These are phyloP conservation scores for Orientallactaga sibirica DNA, from an alignment of 2,797 vertebrate genomes.

Conservation along the genomic window DNA sequence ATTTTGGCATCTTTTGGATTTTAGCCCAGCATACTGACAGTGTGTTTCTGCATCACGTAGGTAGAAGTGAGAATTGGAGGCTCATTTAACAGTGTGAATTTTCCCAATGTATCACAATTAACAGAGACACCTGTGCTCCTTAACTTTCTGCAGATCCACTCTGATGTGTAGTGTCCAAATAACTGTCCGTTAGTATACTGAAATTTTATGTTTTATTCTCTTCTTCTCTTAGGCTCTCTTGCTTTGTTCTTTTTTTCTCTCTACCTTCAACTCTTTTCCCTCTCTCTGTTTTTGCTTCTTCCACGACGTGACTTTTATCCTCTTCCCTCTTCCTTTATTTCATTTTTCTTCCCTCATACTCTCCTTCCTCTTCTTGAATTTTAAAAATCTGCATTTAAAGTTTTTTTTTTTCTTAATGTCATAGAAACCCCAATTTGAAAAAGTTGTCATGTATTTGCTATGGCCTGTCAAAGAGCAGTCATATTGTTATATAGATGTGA, in stretches of 20 bases:
- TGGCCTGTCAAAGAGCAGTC: background rate
- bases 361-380: background rate
- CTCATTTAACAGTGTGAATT: conserved; percentile 89
- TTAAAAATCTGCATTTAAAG: conserved; percentile 20
- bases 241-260: background rate
- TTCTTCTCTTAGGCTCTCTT: background rate
- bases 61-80: conserved; percentile 88
- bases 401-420: background rate
- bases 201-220: conserved; percentile 64
- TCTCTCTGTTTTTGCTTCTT: background rate
- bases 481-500: background rate
- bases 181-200: conserved; percentile 79
- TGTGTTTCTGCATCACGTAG: conserved; percentile 86
- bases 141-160: conserved; percentile 86
- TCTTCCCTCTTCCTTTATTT: background rate
- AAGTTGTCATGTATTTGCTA: conserved; percentile 18
- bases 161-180: conserved; percentile 84
- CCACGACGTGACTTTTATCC: background rate
- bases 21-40: conserved; percentile 75
- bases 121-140: conserved; percentile 88
- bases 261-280: background rate
- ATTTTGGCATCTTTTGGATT: conserved; percentile 83
- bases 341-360: background rate
- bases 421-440: background rate
- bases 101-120: conserved; percentile 88